Conservation (phyloP, 2,888 invertebrate genomes). For the Molanna angustata region DNA sequence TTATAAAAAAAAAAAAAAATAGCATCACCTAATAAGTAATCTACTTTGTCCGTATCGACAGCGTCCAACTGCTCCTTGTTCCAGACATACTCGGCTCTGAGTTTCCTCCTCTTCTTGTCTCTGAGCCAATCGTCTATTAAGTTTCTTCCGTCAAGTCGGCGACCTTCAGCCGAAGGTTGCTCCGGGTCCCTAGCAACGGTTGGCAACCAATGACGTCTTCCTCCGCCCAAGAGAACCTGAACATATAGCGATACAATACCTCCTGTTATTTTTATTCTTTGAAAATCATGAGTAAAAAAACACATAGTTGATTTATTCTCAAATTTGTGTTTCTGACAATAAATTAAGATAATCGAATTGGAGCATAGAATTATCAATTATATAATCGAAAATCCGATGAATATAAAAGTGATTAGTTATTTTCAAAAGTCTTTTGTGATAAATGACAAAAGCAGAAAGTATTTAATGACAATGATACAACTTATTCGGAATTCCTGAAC, state of each 20-base stretch:
- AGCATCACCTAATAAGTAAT: constrained; percentile 68
- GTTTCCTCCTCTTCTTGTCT: constrained; percentile 65
- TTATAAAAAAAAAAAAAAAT: not conserved
- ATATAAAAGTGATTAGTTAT: too few relatives aligned
- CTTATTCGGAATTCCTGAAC: too few relatives aligned
- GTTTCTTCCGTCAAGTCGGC: constrained; percentile 72
- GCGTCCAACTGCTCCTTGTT: constrained; percentile 69
- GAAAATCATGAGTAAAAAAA: too few relatives aligned
- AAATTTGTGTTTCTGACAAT: too few relatives aligned
- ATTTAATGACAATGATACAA: too few relatives aligned
- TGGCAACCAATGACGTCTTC: constrained; percentile 71
- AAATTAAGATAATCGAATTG: too few relatives aligned
- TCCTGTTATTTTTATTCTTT: not conserved
- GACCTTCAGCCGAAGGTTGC: constrained; percentile 65
- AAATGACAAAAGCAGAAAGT: too few relatives aligned
- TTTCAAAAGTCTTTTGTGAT: too few relatives aligned
- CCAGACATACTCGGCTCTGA: constrained; percentile 71
- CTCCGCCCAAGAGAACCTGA: constrained; percentile 77
- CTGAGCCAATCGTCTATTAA: constrained; percentile 77
- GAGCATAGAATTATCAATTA: too few relatives aligned
- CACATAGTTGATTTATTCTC: too few relatives aligned
- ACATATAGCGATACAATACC: not conserved
- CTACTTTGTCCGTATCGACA: constrained; percentile 65
- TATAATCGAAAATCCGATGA: too few relatives aligned
- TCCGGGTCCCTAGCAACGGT: constrained; percentile 69